Evolutionary conservation across 2,797 vertebrate genomes (phyloP), one percentile per base, ranked within the genome.

Genomic region (Rhodeus uyekii): DNA sequence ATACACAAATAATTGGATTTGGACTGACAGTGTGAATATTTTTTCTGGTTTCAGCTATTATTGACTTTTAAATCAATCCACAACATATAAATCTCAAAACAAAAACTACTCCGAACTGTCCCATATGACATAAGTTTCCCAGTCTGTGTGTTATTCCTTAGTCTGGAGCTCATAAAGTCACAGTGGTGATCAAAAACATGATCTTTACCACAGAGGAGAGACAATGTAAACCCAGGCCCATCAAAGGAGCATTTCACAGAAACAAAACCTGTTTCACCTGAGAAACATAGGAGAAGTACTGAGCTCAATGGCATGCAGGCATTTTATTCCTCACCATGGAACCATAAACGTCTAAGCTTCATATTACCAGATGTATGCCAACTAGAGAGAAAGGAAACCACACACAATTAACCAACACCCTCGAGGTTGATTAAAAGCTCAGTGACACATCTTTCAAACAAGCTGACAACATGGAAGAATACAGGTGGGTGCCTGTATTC

Each of bases 211-310:
- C 48, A 60, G 44, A 48, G 58, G 27, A 83, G 63, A 71, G 19
- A 61, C 64, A 64, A 46, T 72, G 27, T 53, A 86, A 79, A 84
- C 44, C 36, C 27, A 53, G 48, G 18, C 63, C 42, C 74, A 83
- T 85, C 83, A 85, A 85, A 86, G 71, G 48, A 77, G 74, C 69
- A 46, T 73, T 83, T 78, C 32, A 64, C 22, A 65, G 68, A 80
- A 81, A 84, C 38, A 83, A 69, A 85, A 77, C 77, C 75, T 61
- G 82, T 83, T 85, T 78, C 83, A 84, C 75, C 83, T 89, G 29
- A 82, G 46, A 32, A 53, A 78, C 38, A 78, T 75, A 18, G 34
- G 81, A 63, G 50, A 74, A 80, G 55, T 71, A 55, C 60, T 84
- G 69, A 87, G 71, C 71, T 86, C 74, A 81, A 63, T 64, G 65